Evolutionary conservation across 2,797 vertebrate genomes (phyloP).

Genomic region (Anolis apletophallus): DNA sequence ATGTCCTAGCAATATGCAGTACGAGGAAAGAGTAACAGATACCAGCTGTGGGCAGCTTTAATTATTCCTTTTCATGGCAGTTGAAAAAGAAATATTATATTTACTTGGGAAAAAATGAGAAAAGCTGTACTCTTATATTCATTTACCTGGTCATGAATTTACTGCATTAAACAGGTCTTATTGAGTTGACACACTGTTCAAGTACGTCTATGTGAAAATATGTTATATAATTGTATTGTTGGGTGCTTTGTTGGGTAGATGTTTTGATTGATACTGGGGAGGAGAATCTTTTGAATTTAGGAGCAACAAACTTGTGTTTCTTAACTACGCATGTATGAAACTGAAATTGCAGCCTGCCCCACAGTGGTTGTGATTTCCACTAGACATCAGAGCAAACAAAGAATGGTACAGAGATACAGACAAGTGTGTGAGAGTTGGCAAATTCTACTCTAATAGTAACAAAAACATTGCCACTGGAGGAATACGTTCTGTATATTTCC

Average conservation of each 20-base stretch:
- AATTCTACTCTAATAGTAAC: conserved; percentile 9
- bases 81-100: neutral
- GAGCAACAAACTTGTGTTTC: neutral
- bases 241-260: neutral
- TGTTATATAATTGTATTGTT: neutral
- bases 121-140: neutral
- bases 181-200: neutral
- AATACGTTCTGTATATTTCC: conserved; percentile 40
- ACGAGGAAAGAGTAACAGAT: neutral
- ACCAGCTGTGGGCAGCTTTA: neutral
- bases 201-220: neutral
- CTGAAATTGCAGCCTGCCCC: neutral
- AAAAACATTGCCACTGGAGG: conserved; percentile 36
- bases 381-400: neutral
- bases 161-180: neutral
- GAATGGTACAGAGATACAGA: neutral
- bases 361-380: neutral
- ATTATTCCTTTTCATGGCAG: neutral
- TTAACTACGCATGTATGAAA: neutral
- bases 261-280: neutral
- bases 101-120: neutral
- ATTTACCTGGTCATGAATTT: neutral
- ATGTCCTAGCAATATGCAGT: neutral
- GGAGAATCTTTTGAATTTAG: neutral
- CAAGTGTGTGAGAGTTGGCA: neutral